These are phyloP conservation scores for Hartigia nigra DNA, from an alignment of 2,888 invertebrate genomes.

Conservation along the genomic window DNA sequence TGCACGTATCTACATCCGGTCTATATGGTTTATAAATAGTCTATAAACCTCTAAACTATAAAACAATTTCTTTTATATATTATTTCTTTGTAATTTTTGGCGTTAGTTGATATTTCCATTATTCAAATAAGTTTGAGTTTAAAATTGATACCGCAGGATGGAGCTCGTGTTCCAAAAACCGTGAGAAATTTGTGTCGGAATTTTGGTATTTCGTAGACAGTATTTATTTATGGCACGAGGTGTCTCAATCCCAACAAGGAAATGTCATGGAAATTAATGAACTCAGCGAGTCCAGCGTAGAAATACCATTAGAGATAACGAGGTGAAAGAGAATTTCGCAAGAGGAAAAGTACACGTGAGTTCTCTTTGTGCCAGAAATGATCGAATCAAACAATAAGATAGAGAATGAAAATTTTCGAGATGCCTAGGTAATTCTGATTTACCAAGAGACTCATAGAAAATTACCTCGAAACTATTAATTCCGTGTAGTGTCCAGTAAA, in stretches of 20 bases:
- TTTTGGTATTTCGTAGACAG: background rate
- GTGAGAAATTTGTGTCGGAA: background rate
- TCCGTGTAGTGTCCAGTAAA: conserved; percentile 19
- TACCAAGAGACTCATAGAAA: conserved; percentile 2
- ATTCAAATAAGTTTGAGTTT: background rate
- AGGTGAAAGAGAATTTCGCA: background rate
- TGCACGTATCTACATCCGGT: conserved; percentile 1
- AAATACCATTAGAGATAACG: background rate
- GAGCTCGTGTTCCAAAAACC: background rate
- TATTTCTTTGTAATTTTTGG: background rate
- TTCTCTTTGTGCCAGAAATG: background rate
- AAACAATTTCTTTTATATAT: background rate
- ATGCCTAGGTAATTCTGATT: background rate
- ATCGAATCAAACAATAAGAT: background rate
- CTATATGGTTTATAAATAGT: background rate
- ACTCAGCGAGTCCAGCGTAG: background rate
- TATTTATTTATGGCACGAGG: background rate
- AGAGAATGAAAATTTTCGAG: background rate
- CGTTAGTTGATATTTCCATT: background rate
- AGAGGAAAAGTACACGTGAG: background rate
- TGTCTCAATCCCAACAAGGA: background rate
- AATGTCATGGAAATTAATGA: background rate
- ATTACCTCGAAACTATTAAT: conserved; percentile 33
- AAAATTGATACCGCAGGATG: background rate
- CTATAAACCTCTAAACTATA: background rate